Evolutionary conservation across 2,888 invertebrate genomes (phyloP), one percentile per base, ranked within the genome.

Genomic region (Conops quadrifasciatus): DNA sequence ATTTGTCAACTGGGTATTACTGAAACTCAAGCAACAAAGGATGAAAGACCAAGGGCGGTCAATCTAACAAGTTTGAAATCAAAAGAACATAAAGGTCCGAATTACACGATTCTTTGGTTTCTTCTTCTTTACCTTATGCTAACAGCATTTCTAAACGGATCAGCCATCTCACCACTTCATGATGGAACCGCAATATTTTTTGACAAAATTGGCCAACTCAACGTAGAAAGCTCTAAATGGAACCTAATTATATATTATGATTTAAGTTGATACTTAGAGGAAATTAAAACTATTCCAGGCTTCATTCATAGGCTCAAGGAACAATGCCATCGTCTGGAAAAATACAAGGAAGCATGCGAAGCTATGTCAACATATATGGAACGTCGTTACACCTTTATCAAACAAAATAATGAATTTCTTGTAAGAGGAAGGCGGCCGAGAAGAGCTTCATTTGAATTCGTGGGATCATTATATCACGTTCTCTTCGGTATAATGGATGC

Each of bases 401-500:
- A 65, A 24, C 51, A 65, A 66, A 53, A 56, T 30, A 36, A 53
- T 26, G 19, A 66, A 30, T 15, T 53, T n/a, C 66, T 36, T 19
- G 53, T 53, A 66, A 53, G n/a, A 53, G 47, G n/a, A 19, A 51
- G 26, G 16, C 51, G 36, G 36, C 15, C 43, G 51, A 66, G 59
- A 58, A 24, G 64, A 65, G 65, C 51, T 1, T 28, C 47, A 5
- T 24, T 51, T 2, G 60, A 65, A 58, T 65, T 63, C 13, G 24
- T 64, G 2, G 70, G 65, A 16, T 64, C 58, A n/a, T 24, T 63
- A 56, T 28, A 58, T 28, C 51, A 62, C 16, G 36, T n/a, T 13
- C 30, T 70, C 19, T 49, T 70, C 11, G 59, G 58, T 15, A 64
- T 51, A 19, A 59, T 67, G 59, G 70, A 70, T 53, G 59, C 49